Evolutionary conservation across 1,140 invertebrate genomes (phyloP).

Genomic region (Colletes gigas): DNA sequence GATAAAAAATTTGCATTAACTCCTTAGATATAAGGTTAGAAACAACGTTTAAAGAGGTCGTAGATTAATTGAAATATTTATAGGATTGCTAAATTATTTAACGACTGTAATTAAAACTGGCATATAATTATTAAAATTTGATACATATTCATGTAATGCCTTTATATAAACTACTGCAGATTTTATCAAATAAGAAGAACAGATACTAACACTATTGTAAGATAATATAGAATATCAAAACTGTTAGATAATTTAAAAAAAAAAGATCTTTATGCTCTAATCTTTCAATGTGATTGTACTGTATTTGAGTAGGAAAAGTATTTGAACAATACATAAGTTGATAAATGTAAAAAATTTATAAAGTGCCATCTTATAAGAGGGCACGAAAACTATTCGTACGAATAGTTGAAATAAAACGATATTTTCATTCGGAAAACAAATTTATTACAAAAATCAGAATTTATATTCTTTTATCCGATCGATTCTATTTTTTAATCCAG

Average conservation of each 20-base stretch:
- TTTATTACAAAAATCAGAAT: conserved; percentile 15
- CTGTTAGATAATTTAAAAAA: conserved; percentile 19
- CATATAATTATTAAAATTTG: conserved; percentile 39
- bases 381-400: conserved; percentile 13
- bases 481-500: conserved; percentile 24
- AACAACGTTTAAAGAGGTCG: conserved; percentile 37
- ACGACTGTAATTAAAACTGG: conserved; percentile 26
- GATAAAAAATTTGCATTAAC: conserved; percentile 46
- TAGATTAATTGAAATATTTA: conserved; percentile 50
- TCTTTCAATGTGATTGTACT: conserved; percentile 26
- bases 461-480: conserved; percentile 28
- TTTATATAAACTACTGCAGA: conserved; percentile 32
- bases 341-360: background rate
- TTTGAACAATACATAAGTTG: background rate
- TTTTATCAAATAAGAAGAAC: background rate
- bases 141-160: conserved; percentile 37
- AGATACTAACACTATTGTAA: background rate
- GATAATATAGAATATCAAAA: conserved; percentile 39
- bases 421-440: background rate
- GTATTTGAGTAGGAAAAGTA: background rate
- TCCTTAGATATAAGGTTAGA: conserved; percentile 34
- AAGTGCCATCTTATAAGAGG: background rate
- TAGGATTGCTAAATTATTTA: conserved; percentile 34
- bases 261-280: conserved; percentile 5
- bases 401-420: conserved; percentile 8